Evolutionary conservation across 2,113 vertebrate genomes (phyloP).

Genomic region (Anas platyrhynchos): DNA sequence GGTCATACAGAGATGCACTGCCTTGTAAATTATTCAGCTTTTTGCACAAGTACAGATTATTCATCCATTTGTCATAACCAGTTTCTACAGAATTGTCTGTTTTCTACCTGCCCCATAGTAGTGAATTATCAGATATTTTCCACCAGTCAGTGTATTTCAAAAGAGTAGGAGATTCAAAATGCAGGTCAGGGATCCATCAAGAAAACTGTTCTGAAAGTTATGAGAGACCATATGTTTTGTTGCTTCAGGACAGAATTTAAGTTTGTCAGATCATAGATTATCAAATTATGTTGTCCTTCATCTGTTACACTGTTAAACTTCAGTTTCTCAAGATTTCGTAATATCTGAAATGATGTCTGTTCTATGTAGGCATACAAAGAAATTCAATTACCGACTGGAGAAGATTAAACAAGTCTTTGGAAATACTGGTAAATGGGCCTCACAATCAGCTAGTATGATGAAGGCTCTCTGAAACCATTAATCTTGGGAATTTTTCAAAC

Average conservation of each 20-base stretch:
- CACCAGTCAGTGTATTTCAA: not conserved
- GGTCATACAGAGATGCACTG: accelerated
- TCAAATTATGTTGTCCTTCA: not conserved
- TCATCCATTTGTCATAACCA: not conserved
- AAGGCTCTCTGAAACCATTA: not conserved
- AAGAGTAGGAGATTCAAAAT: not conserved
- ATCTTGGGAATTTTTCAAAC: not conserved
- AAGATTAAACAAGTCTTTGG: not conserved
- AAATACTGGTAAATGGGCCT: not conserved
- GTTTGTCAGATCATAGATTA: not conserved
- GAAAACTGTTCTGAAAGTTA: not conserved
- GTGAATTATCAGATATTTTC: not conserved
- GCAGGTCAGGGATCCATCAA: not conserved
- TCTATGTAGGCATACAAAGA: not conserved
- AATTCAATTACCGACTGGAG: not conserved
- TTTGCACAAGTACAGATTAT: not conserved
- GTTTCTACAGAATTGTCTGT: not conserved
- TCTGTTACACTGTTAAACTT: not conserved
- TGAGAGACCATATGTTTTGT: not conserved
- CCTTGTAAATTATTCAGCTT: not conserved
- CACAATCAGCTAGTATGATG: not conserved
- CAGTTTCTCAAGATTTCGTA: not conserved
- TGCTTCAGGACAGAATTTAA: not conserved
- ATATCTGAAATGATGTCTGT: not conserved
- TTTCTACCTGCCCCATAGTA: not conserved